Conservation (phyloP, 2,888 invertebrate species). For the Meganola albula region DNA sequence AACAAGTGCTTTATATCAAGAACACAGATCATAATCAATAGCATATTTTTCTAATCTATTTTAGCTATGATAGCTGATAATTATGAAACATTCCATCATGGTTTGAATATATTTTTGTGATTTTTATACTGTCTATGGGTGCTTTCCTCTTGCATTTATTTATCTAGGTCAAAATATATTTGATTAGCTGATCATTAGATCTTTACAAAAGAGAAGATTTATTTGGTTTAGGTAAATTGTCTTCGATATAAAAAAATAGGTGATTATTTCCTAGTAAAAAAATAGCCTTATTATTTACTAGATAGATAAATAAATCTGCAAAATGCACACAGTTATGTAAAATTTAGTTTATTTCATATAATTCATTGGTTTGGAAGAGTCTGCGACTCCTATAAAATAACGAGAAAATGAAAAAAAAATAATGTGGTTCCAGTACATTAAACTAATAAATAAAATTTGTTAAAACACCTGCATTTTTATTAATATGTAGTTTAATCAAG, state of each 20-base stretch:
- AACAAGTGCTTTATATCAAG: too few species aligned
- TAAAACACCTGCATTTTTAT: too few species aligned
- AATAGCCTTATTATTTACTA: too few species aligned
- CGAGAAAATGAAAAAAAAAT: slow-evolving; percentile 25
- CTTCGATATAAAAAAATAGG: too few species aligned
- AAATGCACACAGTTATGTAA: slow-evolving; percentile 28
- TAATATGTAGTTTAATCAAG: too few species aligned
- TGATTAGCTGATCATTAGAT: slow-evolving; percentile 24
- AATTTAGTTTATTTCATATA: slow-evolving; percentile 30
- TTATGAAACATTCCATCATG: slow-evolving; percentile 34
- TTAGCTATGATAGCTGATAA: slow-evolving; percentile 22
- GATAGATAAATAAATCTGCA: too few species aligned
- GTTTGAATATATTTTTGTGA: slow-evolving; percentile 19
- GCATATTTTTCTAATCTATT: slow-evolving; percentile 40
- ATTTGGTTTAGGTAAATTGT: too few species aligned
- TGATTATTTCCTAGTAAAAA: slow-evolving; percentile 10
- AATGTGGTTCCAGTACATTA: slow-evolving; percentile 41
- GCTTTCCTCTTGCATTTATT: slow-evolving; percentile 27
- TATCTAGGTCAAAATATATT: too few species aligned
- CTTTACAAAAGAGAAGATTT: too few species aligned
- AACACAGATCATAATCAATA: too few species aligned
- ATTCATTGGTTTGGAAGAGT: slow-evolving; percentile 46
- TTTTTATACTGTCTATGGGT: slow-evolving; percentile 14
- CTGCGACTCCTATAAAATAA: slow-evolving; percentile 27
- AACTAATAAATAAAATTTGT: slow-evolving; percentile 38